Conservation (phyloP, 2,797 vertebrate genomes). For the Acanthurus tractus region DNA sequence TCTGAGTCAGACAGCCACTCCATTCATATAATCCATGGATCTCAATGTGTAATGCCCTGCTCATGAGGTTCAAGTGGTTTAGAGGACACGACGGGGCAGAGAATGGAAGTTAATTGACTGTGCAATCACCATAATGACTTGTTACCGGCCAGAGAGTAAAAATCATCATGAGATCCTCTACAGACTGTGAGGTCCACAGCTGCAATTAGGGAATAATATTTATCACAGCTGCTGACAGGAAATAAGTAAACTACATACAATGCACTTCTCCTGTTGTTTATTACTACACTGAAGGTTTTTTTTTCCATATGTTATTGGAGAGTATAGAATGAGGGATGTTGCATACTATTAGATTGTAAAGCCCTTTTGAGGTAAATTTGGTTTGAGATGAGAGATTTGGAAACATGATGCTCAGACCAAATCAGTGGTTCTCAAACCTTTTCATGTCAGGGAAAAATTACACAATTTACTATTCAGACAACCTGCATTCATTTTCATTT, state of each 20-base stretch:
- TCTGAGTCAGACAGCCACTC: constrained; percentile 61
- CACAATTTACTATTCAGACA: too few species aligned
- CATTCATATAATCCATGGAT: constrained; percentile 61
- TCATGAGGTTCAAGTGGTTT: constrained; percentile 63
- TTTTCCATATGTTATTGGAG: too few species aligned
- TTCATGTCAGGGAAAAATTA: too few species aligned
- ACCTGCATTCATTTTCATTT: too few species aligned
- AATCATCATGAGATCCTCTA: constrained; percentile 37
- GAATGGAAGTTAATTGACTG: constrained; percentile 72
- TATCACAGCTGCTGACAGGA: constrained; percentile 36
- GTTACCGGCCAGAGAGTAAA: constrained; percentile 50
- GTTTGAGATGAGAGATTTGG: too few species aligned
- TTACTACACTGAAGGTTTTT: too few species aligned
- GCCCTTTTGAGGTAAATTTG: too few species aligned
- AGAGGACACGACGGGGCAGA: constrained; percentile 61
- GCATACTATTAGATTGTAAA: too few species aligned
- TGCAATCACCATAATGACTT: constrained; percentile 64
- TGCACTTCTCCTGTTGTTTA: too few species aligned
- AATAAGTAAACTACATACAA: not conserved
- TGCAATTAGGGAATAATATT: constrained; percentile 41
- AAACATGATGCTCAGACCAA: too few species aligned
- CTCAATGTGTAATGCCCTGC: constrained; percentile 35
- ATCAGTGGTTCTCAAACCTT: too few species aligned
- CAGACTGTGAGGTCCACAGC: constrained; percentile 33
- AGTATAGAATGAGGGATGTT: too few species aligned